Percentiles rank a stretch among this genome's conserved stretches.
Conservation (phyloP, 2,113 vertebrate species). For the Aramus guarauna region DNA sequence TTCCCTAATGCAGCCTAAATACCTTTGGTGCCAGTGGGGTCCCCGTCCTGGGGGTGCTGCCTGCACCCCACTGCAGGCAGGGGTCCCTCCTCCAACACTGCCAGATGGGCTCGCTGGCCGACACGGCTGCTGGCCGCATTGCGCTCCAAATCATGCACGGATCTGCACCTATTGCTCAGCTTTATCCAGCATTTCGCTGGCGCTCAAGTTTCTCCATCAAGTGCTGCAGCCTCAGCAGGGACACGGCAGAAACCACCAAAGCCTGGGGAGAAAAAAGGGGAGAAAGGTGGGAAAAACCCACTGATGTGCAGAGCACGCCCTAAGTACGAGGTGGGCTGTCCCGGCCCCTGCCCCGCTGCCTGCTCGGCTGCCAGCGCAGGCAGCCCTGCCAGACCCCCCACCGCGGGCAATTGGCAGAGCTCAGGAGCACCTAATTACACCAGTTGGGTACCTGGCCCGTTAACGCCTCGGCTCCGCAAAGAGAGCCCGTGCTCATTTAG, state of each 20-base stretch:
- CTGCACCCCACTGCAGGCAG: not conserved
- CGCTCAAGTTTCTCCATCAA: not conserved
- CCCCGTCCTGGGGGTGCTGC: not conserved
- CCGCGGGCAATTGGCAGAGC: not conserved
- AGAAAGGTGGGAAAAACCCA: not conserved
- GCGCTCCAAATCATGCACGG: not conserved
- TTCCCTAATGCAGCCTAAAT: not conserved
- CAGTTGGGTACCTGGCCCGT: not conserved
- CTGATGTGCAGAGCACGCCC: accelerated
- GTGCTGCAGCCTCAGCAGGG: not conserved
- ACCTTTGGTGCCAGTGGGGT: not conserved
- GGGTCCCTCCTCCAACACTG: not conserved
- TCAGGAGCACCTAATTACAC: not conserved
- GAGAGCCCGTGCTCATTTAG: not conserved
- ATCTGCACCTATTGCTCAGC: not conserved
- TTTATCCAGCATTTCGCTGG: not conserved
- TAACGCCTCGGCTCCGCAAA: not conserved
- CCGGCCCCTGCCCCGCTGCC: not conserved
- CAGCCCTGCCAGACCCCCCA: not conserved
- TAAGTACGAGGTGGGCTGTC: not conserved
- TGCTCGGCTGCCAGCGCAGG: not conserved
- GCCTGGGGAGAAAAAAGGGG: not conserved
- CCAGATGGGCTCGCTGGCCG: not conserved
- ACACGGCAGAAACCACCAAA: not conserved
- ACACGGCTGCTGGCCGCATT: not conserved